A percentile compares a stretch with the other conserved stretches of the same genome.
Conservation (phyloP, 2,888 invertebrate genomes). For the Itoplectis maculator region DNA sequence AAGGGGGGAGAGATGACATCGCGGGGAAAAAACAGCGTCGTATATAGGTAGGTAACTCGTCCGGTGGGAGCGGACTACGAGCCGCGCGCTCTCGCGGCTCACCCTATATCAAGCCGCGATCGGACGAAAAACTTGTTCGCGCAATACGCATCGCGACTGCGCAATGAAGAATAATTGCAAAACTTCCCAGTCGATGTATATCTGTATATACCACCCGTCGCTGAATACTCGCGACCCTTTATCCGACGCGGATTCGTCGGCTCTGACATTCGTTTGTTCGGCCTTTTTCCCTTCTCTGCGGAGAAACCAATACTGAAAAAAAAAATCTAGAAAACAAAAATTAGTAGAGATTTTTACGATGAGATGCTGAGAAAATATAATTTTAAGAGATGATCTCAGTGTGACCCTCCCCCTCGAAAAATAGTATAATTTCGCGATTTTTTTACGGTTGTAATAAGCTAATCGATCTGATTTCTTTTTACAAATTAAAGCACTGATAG, state of each 20-base stretch:
- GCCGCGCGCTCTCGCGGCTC: too few species aligned
- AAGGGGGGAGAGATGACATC: constrained; percentile 27
- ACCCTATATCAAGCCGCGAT: constrained; percentile 1
- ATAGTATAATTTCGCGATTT: too few species aligned
- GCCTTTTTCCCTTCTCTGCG: background rate
- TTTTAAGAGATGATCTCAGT: too few species aligned
- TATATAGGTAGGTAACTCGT: constrained; percentile 50
- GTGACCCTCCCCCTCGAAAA: too few species aligned
- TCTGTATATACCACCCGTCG: background rate
- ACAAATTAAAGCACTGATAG: too few species aligned
- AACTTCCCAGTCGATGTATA: constrained; percentile 13
- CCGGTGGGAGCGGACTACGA: constrained; percentile 41
- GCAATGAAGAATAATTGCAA: constrained; percentile 38
- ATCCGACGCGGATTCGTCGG: constrained; percentile 4
- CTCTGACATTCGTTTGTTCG: background rate
- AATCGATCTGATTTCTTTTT: too few species aligned
- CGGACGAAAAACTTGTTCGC: constrained; percentile 48
- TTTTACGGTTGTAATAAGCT: too few species aligned
- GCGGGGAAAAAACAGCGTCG: constrained; percentile 36
- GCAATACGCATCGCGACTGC: constrained; percentile 47
- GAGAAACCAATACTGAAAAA: background rate
- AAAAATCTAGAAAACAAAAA: background rate
- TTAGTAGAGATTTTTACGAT: background rate
- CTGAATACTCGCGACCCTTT: constrained; percentile 2
- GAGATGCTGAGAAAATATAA: background rate